Base-by-base conservation (phyloP, 2,888 invertebrate species). In the Callosobruchus maculatus region DNA sequence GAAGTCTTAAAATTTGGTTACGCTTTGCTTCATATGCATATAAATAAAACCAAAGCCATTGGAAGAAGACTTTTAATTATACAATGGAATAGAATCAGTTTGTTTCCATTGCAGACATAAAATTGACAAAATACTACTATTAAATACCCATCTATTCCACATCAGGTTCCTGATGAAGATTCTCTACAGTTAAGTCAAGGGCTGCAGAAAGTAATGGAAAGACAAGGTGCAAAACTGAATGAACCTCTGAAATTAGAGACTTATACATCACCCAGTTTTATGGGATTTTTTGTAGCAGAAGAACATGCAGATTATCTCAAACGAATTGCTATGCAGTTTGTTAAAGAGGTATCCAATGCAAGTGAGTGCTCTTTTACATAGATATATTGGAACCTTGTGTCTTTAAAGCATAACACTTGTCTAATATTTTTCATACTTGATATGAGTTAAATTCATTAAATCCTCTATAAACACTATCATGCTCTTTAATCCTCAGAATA, bases 201-300 rank as follows among this genome's bases (percentile, higher is more conserved):
- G n/a, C 87, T 95, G 21, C 93, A 94, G 83, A 91, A 91, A 82
- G 90, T 94, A n/a, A 91, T 94, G 80, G 93, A 93, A 79, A 90
- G 89, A 84, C 91, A 92, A 31, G 92, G 93, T 0, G 90, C 92
- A 70, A 89, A 91, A 70, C 88, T 94, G 22, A 90, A 90, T 79
- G 90, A 90, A 75, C 91, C 92, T 0, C 87, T 94, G 4, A 92
- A 92, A 81, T 87, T 97, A 71, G 96, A 97, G 85, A 92, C 93
- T 0, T 96, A 96, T 83, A 91, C 94, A 71, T 96, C 96, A 30
- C 93, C 93, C 21, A 96, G 96, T 86, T 97, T 96, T 85, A 95
- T 97, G 93, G 97, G 97, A 0, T 90, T 96, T 71, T 97, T 97
- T 87, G 92, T 97, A 0, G 93, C 93, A 20, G 94, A 96, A 80